These are phyloP conservation scores for Chlorospingus flavigularis DNA, from an alignment of 2,797 vertebrate species.

Conservation along the genomic window DNA sequence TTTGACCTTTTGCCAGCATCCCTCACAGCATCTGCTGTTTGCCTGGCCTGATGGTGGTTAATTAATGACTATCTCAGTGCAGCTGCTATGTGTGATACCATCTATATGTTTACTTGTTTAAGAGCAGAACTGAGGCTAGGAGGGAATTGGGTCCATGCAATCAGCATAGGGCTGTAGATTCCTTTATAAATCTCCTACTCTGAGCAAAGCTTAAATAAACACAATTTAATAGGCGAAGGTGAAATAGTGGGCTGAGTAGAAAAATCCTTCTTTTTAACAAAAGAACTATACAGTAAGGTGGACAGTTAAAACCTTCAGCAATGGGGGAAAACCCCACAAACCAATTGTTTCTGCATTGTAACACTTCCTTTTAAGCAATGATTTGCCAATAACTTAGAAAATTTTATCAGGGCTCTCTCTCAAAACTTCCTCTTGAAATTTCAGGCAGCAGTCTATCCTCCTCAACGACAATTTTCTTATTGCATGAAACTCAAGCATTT, in stretches of 20 bases:
- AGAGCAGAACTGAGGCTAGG: not conserved
- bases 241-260: not conserved
- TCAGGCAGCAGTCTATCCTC: not conserved
- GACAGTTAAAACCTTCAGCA: not conserved
- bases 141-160: not conserved
- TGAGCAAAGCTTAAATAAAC: not conserved
- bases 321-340: not conserved
- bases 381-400: slow-evolving; percentile 1
- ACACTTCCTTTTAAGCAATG: slow-evolving; percentile 43
- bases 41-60: not conserved
- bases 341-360: slow-evolving; percentile 8
- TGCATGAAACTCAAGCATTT: not conserved
- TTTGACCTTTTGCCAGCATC: not conserved
- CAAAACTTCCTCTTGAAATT: slow-evolving; percentile 9
- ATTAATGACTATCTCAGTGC: not conserved
- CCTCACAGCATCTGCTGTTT: not conserved
- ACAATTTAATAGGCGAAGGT: not conserved
- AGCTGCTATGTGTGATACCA: not conserved
- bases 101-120: not conserved
- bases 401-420: not conserved
- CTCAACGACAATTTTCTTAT: not conserved
- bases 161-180: not conserved
- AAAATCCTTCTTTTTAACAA: not conserved
- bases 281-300: not conserved
- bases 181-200: not conserved